These are phyloP conservation scores for Periophthalmus magnuspinnatus DNA, from an alignment of 2,797 vertebrate species.

Conservation along the genomic window DNA sequence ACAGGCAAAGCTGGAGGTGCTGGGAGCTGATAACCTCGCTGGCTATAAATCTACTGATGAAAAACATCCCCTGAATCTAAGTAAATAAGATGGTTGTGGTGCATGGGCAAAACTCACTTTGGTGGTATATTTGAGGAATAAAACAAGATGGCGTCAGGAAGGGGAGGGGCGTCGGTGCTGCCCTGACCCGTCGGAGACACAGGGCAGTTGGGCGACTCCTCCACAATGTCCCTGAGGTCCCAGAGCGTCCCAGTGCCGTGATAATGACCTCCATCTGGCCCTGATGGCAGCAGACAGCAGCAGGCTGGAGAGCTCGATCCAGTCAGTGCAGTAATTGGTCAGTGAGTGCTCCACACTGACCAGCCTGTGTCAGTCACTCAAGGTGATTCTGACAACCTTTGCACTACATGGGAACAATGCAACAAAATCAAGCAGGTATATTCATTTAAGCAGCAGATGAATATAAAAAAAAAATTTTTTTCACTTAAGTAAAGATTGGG, in stretches of 20 bases:
- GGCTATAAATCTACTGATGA: constrained; percentile 54
- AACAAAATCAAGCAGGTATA: not conserved
- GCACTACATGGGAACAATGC: constrained; percentile 3
- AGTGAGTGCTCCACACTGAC: constrained; percentile 44
- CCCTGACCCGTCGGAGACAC: constrained; percentile 61
- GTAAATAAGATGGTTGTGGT: constrained; percentile 36
- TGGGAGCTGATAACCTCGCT: constrained; percentile 49
- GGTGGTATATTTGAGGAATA: constrained; percentile 6
- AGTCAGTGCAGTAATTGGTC: constrained; percentile 67
- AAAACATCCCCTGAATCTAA: constrained; percentile 49
- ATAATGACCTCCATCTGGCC: constrained; percentile 75
- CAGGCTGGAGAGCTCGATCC: constrained; percentile 64
- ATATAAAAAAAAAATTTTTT: not conserved
- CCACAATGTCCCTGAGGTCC: constrained; percentile 69
- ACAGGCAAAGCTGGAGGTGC: constrained; percentile 59
- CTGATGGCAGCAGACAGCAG: constrained; percentile 70
- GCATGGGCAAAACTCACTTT: constrained; percentile 31
- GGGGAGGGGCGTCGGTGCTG: constrained; percentile 32
- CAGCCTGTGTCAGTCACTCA: constrained; percentile 12
- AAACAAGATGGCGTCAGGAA: constrained; percentile 32
- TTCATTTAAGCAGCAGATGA: not conserved
- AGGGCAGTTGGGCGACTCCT: constrained; percentile 57
- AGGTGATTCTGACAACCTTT: constrained; percentile 10
- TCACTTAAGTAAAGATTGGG: not conserved
- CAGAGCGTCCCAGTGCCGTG: constrained; percentile 53